Conservation (phyloP, 2,888 invertebrate species). For the Aethes cnicana region DNA sequence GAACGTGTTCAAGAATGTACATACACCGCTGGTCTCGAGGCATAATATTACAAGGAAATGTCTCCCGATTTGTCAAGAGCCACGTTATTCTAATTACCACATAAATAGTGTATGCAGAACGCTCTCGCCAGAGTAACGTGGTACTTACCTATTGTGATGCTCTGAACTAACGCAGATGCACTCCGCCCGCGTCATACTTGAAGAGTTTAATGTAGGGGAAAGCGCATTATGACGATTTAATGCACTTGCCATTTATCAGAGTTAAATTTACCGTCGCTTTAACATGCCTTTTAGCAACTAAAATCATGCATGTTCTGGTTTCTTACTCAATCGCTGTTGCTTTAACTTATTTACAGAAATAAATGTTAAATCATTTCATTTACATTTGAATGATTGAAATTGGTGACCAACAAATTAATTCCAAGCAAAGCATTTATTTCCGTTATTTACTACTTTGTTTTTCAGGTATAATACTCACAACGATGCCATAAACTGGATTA, state of each 20-base stretch:
- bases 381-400: no score
- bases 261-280: constrained; percentile 1
- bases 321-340: no score
- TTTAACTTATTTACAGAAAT: no score
- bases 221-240: constrained; percentile 29
- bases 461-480: no score
- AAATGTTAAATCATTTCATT: no score
- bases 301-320: no score
- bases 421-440: no score
- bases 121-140: constrained; percentile 12
- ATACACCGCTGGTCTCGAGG: no score
- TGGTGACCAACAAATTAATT: no score
- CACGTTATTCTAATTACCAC: constrained; percentile 17
- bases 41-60: constrained; percentile 11
- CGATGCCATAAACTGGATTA: constrained; percentile 5
- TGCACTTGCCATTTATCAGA: constrained; percentile 25
- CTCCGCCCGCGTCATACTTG: constrained; percentile 17
- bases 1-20: no score
- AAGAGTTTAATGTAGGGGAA: constrained; percentile 26
- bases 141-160: constrained; percentile 23
- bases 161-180: constrained; percentile 18
- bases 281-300: no score
- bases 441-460: no score
- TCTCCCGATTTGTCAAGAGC: constrained; percentile 15
- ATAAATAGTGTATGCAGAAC: constrained; percentile 5